Evolutionary conservation across 1,140 invertebrate genomes (phyloP).

Genomic region (Drosophila arawakana): DNA sequence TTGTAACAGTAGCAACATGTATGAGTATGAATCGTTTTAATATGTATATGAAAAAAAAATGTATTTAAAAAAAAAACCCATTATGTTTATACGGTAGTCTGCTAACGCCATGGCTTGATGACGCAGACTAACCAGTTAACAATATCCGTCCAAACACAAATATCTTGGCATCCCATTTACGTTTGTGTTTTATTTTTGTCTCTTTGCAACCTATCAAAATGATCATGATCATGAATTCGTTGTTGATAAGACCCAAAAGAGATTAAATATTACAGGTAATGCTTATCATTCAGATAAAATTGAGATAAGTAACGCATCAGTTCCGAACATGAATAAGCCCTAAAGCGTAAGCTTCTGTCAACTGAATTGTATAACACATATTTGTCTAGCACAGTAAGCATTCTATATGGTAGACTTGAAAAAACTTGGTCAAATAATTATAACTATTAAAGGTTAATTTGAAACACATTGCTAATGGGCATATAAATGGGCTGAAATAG

Average conservation of each 20-base stretch:
- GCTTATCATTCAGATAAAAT: constrained; percentile 28
- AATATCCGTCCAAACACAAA: constrained; percentile 10
- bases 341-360: constrained; percentile 20
- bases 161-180: constrained; percentile 1
- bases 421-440: background rate
- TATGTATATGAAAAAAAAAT: too few relatives aligned
- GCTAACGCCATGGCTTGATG: constrained; percentile 32
- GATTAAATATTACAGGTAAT: constrained; percentile 18
- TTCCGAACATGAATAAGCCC: constrained; percentile 12
- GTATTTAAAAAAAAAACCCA: background rate
- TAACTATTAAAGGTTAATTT: too few relatives aligned
- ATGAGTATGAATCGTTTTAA: background rate
- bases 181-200: constrained; percentile 13
- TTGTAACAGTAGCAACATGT: background rate
- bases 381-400: constrained; percentile 6
- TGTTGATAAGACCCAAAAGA: constrained; percentile 13
- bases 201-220: constrained; percentile 24
- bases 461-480: too few relatives aligned
- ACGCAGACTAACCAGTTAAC: constrained; percentile 22
- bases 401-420: background rate
- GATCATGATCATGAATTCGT: constrained; percentile 47
- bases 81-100: constrained; percentile 32
- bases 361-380: constrained; percentile 36
- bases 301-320: constrained; percentile 29
- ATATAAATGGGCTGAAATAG: too few relatives aligned